These are phyloP conservation scores for Cheirogaleus major DNA, from an alignment of 2,797 vertebrate genomes.

Conservation along the genomic window DNA sequence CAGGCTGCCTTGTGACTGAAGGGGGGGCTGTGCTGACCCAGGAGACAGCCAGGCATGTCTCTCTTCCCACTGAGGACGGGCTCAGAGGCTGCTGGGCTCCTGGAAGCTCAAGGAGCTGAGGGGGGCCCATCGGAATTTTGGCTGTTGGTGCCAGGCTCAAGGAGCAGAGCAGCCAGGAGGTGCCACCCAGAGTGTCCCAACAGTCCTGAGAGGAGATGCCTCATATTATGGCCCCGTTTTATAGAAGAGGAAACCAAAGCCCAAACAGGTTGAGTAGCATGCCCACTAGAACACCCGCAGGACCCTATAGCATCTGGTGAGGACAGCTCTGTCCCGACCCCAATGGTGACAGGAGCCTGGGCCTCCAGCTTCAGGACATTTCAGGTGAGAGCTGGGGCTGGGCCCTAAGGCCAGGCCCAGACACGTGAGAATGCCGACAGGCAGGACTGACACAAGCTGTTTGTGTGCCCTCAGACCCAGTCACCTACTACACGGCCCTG, in stretches of 20 bases:
- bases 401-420: not conserved
- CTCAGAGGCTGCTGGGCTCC: not conserved
- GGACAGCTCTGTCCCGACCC: not conserved
- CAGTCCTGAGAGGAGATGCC: no score
- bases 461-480: conserved; percentile 88
- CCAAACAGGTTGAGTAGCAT: not conserved
- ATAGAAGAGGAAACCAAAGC: not conserved
- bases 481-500: conserved; percentile 95
- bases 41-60: accelerated
- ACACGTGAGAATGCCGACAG: accelerated
- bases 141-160: not conserved
- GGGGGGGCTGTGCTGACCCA: not conserved
- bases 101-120: not conserved
- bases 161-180: not conserved
- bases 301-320: not conserved
- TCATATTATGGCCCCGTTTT: not conserved
- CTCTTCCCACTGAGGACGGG: not conserved
- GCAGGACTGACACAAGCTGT: not conserved
- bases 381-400: not conserved
- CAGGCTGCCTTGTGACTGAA: not conserved
- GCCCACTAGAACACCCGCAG: accelerated
- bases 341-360: not conserved
- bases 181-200: not conserved
- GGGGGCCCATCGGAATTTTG: accelerated
- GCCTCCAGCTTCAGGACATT: not conserved